Evolutionary conservation across 2,888 invertebrate species (phyloP), one percentile per base, ranked within the genome.

Genomic region (Drosophila prostipennis): DNA sequence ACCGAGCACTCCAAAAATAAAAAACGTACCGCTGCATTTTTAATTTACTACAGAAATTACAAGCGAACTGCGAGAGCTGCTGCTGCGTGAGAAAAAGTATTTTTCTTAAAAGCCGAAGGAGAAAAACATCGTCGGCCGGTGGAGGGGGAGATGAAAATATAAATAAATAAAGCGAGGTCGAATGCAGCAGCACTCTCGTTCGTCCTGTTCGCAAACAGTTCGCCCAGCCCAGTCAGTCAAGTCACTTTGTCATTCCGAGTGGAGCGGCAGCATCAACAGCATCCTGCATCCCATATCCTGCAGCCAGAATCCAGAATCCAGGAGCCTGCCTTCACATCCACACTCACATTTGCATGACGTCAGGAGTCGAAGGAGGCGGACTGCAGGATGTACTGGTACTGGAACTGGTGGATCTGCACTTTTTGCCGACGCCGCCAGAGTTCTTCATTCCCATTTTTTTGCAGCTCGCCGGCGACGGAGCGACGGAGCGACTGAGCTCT

Each of bases 101-200:
- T 71, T 72, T 72, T 78, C 76, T 68, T 64, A 54, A 87, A 81
- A 79, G 72, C 52, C 51, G 45, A 70, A 76, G 46, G 45, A 76
- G 46, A 51, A 76, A 76, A 52, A 56, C 52, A 48, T 39, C 13
- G 55, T 39, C 13, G 55, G 29, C 42, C 19, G 11, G 26, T 51
- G 14, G 46, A 10, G 34, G 49, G 45, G 23, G 39, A 72, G 73
- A 81, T 77, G 80, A 60, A 85, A 82, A 89, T 85, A 87, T 86
- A 84, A 89, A 84, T 84, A 84, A 89, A 89, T 81, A 84, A 84
- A 85, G 55, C 86, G 88, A 87, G 84, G 84, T 84, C 89, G 89
- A 84, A 89, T 81, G 71, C 61, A 57, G 58, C 48, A 53, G 64
- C 64, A 67, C 59, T 55, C 71, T 52, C 55, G 63, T 46, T 55